These are phyloP conservation scores for Pelmatolapia mariae DNA, from an alignment of 2,113 vertebrate species.

Conservation along the genomic window DNA sequence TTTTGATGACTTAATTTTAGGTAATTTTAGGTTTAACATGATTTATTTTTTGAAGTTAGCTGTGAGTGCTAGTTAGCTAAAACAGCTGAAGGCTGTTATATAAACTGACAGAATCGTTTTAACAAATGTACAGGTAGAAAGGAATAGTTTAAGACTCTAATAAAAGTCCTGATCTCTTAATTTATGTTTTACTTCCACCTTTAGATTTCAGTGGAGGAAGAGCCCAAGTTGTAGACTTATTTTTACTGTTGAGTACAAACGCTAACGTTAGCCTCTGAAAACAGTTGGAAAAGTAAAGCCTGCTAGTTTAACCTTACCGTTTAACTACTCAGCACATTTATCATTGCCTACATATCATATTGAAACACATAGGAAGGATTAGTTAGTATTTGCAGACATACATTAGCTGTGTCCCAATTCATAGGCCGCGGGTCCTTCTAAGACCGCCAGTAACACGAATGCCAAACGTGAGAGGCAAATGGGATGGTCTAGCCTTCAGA, in stretches of 20 bases:
- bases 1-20: neutral
- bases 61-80: neutral
- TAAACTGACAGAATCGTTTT: neutral
- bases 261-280: neutral
- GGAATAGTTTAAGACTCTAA: neutral
- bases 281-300: neutral
- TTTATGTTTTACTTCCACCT: neutral
- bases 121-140: neutral
- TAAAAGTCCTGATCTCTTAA: neutral
- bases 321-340: neutral
- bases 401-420: neutral
- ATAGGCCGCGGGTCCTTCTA: neutral
- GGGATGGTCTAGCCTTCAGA: neutral
- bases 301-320: neutral
- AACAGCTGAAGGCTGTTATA: neutral
- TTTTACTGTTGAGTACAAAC: neutral
- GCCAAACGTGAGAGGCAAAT: neutral
- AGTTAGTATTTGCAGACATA: neutral
- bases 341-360: neutral
- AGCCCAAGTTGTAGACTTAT: neutral
- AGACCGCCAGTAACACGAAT: accelerated
- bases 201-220: neutral
- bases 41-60: neutral
- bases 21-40: neutral
- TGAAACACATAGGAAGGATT: neutral